Base-by-base conservation (phyloP, 2,797 vertebrate species). In the Gobionotothen gibberifrons region DNA sequence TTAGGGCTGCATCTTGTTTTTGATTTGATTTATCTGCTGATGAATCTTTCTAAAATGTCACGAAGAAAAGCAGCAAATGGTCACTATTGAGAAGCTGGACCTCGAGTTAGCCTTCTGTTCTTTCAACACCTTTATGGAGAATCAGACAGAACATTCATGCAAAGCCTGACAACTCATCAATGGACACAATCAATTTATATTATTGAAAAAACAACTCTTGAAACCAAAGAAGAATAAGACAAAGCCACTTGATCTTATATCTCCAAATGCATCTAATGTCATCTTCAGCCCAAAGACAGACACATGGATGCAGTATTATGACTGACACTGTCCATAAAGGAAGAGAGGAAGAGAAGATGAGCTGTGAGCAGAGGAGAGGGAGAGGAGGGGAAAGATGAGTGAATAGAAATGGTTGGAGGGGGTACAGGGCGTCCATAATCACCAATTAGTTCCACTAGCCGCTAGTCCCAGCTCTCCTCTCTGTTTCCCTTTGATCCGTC, bases 381-480 rank as follows among this genome's bases (percentile, higher is more conserved):
- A 66, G 10, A 39, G 52, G 49, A 74, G 66, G 40, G 55, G 69
- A 64, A 44, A 59, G 57, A 56, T 48, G 56, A 77, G 51, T 74
- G 56, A 78, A 51, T 79, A 47, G 54, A 76, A 70, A 78, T 11
- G 60, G 62, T 32, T 55, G 61, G 62, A 69, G 67, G 75, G 67
- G 76, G 71, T 49, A 57, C 2, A 5, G 66, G 63, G 60, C 60
- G 39, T 68, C 71, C 49, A 66, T 85, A 83, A 84, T 75, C 15
- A 5, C 58, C 79, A 84, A 81, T 88, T 83, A 74, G 82, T 79
- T 83, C 68, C 63, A 79, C 73, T 77, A 74, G 58, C 76, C 51
- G 12, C 66, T 17, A 44, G 52, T 74, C 72, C 78, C 77, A 47
- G 60, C 76, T 79, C 73, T 68, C 56, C 66, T 63, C 54, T 52